Evolutionary conservation across 2,113 vertebrate species (phyloP), one percentile per base, ranked within the genome.

Genomic region (Saguinus midas): DNA sequence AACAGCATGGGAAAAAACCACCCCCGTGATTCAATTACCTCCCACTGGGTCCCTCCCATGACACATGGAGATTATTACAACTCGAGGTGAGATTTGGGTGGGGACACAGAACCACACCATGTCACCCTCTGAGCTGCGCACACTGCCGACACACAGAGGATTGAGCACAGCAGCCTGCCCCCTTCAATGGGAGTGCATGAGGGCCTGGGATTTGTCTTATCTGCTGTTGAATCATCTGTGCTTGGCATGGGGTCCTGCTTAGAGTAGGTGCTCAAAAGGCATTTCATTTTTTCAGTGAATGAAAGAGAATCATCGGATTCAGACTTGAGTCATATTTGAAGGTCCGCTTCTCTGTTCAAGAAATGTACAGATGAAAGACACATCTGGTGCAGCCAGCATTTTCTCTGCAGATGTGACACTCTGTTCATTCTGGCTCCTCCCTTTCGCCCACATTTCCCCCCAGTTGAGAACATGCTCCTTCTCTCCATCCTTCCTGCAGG

Each of bases 161-260:
- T 32, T 4, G 12, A 40, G 50, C 5, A 20, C 9, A 3, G 40
- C 13, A 25, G 12, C 8, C 55, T 7, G 2, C 48, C 21, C 61
- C 40, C 37, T 55, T 32, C 8, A 40, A 43, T 4, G n/a, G n/a
- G 35, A 8, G 6, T 9, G 25, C 20, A 8, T 0, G 3, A 16
- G n/a, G 14, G 35, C 20, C 50, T 16, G 7, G 2, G 12, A 52
- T 40, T 16, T 9, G 10, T 55, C 55, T 79, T 5, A 3, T 2
- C 29, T 25, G 37, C n/a, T 50, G n/a, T 27, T n/a, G 2, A 18
- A 0, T 43, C 27, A 14, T 57, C 79, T 35, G n/a, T 16, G 0
- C 23, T 9, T 66, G 35, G 81, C 50, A 12, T n/a, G 25, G 50
- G 61, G 45, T 45, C 40, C 10, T 21, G 79, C 64, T 81, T 17